phyloP scores from a whole-genome alignment of 2,888 invertebrate genomes.

The Dryadula phaetusa region DNA sequence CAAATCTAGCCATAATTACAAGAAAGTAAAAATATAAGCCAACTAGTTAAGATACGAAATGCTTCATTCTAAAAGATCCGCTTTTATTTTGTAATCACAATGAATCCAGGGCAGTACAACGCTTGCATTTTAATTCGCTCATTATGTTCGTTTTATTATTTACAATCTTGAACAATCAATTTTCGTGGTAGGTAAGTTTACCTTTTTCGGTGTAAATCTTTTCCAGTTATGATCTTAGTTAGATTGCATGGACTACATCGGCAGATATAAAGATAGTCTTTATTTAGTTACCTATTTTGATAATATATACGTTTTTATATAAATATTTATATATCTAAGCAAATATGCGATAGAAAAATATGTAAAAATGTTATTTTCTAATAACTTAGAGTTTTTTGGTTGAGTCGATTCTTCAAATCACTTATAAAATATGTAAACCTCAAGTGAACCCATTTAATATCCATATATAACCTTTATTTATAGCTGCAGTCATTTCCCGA shows the following conservation, averaged over 20 bases:
- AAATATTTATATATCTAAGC: neutral
- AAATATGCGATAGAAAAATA: neutral
- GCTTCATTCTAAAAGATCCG: slow-evolving; percentile 37
- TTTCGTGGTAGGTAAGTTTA: slow-evolving; percentile 38
- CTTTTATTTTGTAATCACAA: slow-evolving; percentile 61
- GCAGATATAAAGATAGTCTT: neutral
- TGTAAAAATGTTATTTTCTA: neutral
- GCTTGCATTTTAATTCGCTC: slow-evolving; percentile 41
- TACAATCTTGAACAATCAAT: slow-evolving; percentile 34
- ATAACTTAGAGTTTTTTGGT: neutral
- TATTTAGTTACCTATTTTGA: neutral
- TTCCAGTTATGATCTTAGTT: slow-evolving; percentile 26
- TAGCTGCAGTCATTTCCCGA: slow-evolving; percentile 29
- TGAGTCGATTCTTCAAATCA: slow-evolving; percentile 34
- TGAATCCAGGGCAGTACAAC: slow-evolving; percentile 66
- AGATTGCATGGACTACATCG: slow-evolving; percentile 28
- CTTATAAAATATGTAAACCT: slow-evolving; percentile 22
- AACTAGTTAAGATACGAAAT: slow-evolving; percentile 17
- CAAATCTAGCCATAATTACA: neutral
- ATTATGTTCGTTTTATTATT: slow-evolving; percentile 42
- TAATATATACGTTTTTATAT: neutral
- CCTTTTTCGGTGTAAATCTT: slow-evolving; percentile 37
- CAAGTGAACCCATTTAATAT: slow-evolving; percentile 25
- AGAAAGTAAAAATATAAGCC: neutral
- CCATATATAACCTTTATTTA: slow-evolving; percentile 31